Evolutionary conservation across 2,113 vertebrate species (phyloP).

Genomic region (Ceyx melanurus): DNA sequence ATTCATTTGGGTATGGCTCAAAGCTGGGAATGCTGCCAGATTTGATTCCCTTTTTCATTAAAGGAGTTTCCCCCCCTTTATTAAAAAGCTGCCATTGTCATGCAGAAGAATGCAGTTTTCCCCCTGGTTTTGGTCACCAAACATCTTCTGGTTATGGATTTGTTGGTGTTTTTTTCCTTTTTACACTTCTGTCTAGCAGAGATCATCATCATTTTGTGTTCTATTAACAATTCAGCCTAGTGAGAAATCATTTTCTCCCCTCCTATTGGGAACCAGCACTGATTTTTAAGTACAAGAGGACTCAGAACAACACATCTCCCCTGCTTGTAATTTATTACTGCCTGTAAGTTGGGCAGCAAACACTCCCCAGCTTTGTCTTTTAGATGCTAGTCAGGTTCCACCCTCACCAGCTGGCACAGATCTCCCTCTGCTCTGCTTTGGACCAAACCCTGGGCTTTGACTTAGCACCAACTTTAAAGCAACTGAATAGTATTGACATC

Average conservation of each 20-base stretch:
- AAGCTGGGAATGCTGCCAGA: conserved; percentile 18
- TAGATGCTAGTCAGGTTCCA: not conserved
- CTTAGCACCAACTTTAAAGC: not conserved
- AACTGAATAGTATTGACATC: not conserved
- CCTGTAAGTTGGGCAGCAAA: not conserved
- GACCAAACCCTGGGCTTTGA: not conserved
- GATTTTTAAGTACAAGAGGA: not conserved
- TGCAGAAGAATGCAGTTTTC: not conserved
- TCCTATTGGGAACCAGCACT: not conserved
- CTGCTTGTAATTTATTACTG: not conserved
- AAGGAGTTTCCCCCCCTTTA: rapidly evolving
- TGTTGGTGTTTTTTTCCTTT: not conserved
- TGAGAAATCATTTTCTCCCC: not conserved
- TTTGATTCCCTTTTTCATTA: conserved; percentile 6
- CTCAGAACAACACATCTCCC: not conserved
- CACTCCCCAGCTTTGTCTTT: not conserved
- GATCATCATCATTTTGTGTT: not conserved
- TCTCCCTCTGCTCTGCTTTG: not conserved
- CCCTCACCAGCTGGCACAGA: not conserved
- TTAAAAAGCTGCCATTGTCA: not conserved
- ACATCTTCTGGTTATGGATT: not conserved
- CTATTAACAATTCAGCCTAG: not conserved
- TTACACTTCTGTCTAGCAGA: not conserved
- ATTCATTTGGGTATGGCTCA: conserved; percentile 12
- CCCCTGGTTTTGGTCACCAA: not conserved